Percentiles rank a stretch among this genome's conserved stretches.
Evolutionary conservation across 2,888 invertebrate genomes (phyloP).

Genomic region (Leptinotarsa juncta): DNA sequence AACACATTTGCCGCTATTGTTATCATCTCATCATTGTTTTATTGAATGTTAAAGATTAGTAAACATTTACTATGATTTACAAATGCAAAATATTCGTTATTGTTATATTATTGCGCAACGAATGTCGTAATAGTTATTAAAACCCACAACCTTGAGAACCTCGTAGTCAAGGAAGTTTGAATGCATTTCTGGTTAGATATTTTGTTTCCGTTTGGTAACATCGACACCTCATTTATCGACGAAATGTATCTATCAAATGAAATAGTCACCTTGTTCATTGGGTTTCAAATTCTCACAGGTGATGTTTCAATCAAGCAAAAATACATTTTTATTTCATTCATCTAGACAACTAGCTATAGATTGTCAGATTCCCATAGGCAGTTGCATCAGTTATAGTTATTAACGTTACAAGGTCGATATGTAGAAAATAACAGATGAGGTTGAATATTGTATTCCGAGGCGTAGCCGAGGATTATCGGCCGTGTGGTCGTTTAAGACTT

Average conservation of each 20-base stretch:
- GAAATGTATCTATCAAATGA: not conserved
- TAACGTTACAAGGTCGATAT: too few species aligned
- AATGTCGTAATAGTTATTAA: conserved; percentile 33
- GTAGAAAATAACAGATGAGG: too few species aligned
- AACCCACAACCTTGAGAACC: conserved; percentile 37
- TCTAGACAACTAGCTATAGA: too few species aligned
- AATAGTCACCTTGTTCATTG: not conserved
- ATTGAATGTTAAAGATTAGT: conserved; percentile 15
- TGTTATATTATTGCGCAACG: conserved; percentile 33
- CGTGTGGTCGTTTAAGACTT: too few species aligned
- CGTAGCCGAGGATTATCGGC: too few species aligned
- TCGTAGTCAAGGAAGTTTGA: conserved; percentile 28
- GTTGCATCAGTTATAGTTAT: too few species aligned
- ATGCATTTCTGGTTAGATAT: conserved; percentile 24
- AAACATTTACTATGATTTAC: conserved; percentile 26
- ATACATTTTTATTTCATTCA: too few species aligned
- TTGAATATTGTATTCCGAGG: too few species aligned
- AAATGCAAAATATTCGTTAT: conserved; percentile 29
- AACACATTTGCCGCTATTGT: not conserved
- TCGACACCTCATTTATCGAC: not conserved
- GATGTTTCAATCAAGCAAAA: too few species aligned
- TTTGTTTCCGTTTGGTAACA: not conserved
- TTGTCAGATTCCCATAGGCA: too few species aligned
- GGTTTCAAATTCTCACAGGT: not conserved
- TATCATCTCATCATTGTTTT: conserved; percentile 18